phyloP scores from a whole-genome alignment of 2,888 invertebrate genomes.

The Cremastobaeus sp. region DNA sequence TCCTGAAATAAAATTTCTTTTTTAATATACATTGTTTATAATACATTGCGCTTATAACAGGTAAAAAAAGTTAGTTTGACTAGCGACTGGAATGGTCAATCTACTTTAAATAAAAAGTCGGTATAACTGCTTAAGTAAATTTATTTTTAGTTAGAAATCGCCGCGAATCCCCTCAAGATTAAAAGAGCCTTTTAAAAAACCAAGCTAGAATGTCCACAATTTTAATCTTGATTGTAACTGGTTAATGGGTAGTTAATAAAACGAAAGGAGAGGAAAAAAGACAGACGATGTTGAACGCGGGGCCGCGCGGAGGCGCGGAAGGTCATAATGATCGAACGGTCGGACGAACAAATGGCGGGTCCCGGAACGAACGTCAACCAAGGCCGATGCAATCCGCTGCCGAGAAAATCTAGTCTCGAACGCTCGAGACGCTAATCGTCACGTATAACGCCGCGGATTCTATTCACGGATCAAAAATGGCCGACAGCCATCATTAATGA shows the following conservation, averaged over 20 bases:
- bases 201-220: slow-evolving; percentile 58
- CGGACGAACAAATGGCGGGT: slow-evolving; percentile 55
- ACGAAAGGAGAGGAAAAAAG: slow-evolving; percentile 35
- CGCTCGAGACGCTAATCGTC: slow-evolving; percentile 34
- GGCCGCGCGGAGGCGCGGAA: slow-evolving; percentile 62
- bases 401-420: slow-evolving; percentile 49
- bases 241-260: slow-evolving; percentile 66
- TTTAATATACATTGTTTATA: too few species aligned
- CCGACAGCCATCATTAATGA: too few species aligned
- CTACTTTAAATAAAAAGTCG: too few species aligned
- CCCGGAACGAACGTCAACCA: slow-evolving; percentile 61
- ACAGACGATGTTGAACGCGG: slow-evolving; percentile 29
- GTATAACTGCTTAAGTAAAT: too few species aligned
- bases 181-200: too few species aligned
- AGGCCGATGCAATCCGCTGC: slow-evolving; percentile 57
- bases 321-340: slow-evolving; percentile 67
- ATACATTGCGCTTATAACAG: too few species aligned
- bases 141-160: too few species aligned
- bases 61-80: too few species aligned
- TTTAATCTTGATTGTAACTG: slow-evolving; percentile 60
- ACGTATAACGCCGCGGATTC: slow-evolving; percentile 26
- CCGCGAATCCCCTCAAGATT: too few species aligned
- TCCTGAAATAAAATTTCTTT: too few species aligned
- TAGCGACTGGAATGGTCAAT: too few species aligned
- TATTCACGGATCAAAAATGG: too few species aligned